Conservation (phyloP, 1,140 invertebrate species). For the Sarcophaga peregrina region DNA sequence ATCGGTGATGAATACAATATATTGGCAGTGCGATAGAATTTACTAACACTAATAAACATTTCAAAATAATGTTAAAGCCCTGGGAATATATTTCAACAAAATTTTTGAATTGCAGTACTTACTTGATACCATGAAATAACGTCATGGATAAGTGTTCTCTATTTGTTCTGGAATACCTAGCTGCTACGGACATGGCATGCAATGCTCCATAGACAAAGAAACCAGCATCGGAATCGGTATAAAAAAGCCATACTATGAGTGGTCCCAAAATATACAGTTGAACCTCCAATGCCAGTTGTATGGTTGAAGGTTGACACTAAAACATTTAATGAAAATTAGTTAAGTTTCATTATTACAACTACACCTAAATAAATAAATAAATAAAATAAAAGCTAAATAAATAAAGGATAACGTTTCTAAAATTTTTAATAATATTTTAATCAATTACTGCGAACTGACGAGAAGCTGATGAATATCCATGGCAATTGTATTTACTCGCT, state of each 20-base stretch:
- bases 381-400: neutral
- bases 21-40: constrained; percentile 75
- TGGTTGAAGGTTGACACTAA: constrained; percentile 77
- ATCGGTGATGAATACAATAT: constrained; percentile 72
- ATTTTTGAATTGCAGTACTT: constrained; percentile 34
- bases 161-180: constrained; percentile 71
- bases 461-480: too few species aligned
- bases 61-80: neutral
- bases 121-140: constrained; percentile 77
- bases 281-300: constrained; percentile 84
- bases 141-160: constrained; percentile 73
- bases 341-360: too few species aligned
- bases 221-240: constrained; percentile 69
- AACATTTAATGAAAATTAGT: constrained; percentile 44
- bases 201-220: constrained; percentile 70
- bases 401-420: neutral
- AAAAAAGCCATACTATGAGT: constrained; percentile 76
- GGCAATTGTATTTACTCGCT: too few species aligned
- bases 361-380: neutral
- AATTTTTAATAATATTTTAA: neutral
- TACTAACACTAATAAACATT: constrained; percentile 70
- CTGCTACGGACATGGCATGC: constrained; percentile 71
- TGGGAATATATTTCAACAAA: neutral
- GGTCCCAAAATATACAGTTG: constrained; percentile 81
- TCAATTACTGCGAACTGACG: neutral